Base-by-base conservation (phyloP, 2,888 invertebrate genomes). In the Apantesis nais region DNA sequence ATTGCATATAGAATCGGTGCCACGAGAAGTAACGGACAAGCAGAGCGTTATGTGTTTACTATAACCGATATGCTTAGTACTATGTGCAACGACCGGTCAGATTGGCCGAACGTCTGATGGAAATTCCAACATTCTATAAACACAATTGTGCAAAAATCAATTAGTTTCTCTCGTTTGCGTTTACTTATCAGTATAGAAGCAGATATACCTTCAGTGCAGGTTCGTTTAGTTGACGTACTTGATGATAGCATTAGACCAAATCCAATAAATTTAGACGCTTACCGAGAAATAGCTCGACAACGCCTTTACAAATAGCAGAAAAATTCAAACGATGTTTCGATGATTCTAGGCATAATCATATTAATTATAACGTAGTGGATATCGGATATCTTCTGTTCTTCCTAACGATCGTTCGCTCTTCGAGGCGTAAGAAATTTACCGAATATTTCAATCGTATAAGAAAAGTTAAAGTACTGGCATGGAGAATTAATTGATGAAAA, bases 141-240 rank as follows among this genome's bases (percentile, higher is more conserved):
- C 41, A 69, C 68, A 1, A 69, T 58, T 7, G n/a, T 64, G 22
- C 68, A 69, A 69, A 69, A 69, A 64, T 9, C 69, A 12, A 64
- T 64, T 34, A 64, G 64, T 29, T 69, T 69, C 52, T 41, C 69
- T 19, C 69, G 64, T 34, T 31, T 39, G 19, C 62, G 68, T 12
- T 31, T 68, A 5, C 52, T 68, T 34, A 52, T 68, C 19, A 63
- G 63, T 63, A 9, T 44, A 19, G 29, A 68, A 2, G 52, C 62
- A 39, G 63, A 64, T 61, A 70, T 65, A 44, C 65, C 69, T 44
- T 31, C 62, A 48, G 8, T 68, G 25, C 60, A 60, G 31, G 60
- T 29, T 29, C 25, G 29, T 11, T 25, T 60, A 31, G 29, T 4
- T 29, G 60, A 60, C 11, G 60, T 60, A 16, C 11, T 60, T 22